phyloP scores from a whole-genome alignment of 1,140 invertebrate species.

The Magallana gigas region DNA sequence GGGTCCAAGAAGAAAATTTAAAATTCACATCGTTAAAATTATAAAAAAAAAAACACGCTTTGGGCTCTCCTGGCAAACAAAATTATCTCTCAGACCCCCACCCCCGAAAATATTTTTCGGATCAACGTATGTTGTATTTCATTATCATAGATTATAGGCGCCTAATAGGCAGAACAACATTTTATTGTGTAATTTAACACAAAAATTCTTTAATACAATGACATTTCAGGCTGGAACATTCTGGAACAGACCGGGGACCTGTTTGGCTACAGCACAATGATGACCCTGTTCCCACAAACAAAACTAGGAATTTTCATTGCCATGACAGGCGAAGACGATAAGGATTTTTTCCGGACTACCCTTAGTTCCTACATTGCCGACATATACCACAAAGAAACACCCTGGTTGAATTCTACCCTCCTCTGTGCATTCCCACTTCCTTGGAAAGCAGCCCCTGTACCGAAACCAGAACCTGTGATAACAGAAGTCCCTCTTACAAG shows the following conservation, averaged over 20 bases:
- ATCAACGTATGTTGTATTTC: no score
- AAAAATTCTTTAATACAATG: background rate
- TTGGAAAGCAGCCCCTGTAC: background rate
- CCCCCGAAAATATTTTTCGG: no score
- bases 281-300: conserved; percentile 59
- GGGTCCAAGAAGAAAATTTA: no score
- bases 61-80: no score
- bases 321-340: conserved; percentile 60
- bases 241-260: conserved; percentile 61
- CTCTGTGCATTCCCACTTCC: conserved; percentile 45
- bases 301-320: conserved; percentile 65
- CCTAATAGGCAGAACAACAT: no score
- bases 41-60: no score
- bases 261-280: conserved; percentile 59
- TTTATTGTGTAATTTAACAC: no score
- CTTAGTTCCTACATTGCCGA: conserved; percentile 63
- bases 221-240: conserved; percentile 58
- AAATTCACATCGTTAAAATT: no score
- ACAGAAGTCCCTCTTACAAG: background rate
- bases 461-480: background rate
- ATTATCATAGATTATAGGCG: no score
- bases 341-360: conserved; percentile 48
- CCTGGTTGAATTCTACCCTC: conserved; percentile 64
- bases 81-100: no score
- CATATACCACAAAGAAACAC: conserved; percentile 45